Conservation (phyloP, 2,113 vertebrate species). For the Prunella himalayana region DNA sequence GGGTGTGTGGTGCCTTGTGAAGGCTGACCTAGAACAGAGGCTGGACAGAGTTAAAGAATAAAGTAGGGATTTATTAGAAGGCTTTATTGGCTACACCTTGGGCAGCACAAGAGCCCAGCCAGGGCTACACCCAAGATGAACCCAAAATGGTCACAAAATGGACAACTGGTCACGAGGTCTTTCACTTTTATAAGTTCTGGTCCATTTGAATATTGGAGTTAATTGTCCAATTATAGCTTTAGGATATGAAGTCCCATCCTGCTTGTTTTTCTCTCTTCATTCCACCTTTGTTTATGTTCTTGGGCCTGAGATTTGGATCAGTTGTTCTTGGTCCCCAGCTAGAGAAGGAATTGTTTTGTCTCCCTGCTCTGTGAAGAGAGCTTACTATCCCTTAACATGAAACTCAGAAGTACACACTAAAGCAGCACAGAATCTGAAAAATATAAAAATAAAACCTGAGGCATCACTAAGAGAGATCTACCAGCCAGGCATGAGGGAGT, state of each 20-base stretch:
- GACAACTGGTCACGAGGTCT: accelerated
- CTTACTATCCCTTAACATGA: neutral
- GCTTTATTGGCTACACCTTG: neutral
- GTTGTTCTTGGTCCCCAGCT: neutral
- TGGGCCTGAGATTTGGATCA: neutral
- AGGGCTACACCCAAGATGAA: neutral
- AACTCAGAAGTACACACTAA: neutral
- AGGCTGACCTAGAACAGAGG: neutral
- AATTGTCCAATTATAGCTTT: neutral
- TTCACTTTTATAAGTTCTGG: neutral
- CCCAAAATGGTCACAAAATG: neutral
- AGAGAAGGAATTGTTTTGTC: neutral
- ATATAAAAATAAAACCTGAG: neutral
- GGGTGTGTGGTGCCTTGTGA: neutral
- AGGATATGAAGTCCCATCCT: neutral
- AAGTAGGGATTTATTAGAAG: neutral
- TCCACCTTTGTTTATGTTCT: neutral
- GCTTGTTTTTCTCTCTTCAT: neutral
- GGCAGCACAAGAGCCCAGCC: too few relatives aligned
- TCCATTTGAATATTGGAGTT: neutral
- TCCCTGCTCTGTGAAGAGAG: neutral
- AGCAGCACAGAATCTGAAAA: neutral
- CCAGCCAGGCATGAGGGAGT: neutral
- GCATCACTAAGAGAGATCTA: neutral
- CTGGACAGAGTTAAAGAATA: neutral